Evolutionary conservation across 1,140 invertebrate species (phyloP).

Genomic region (Drosophila ohnishii): DNA sequence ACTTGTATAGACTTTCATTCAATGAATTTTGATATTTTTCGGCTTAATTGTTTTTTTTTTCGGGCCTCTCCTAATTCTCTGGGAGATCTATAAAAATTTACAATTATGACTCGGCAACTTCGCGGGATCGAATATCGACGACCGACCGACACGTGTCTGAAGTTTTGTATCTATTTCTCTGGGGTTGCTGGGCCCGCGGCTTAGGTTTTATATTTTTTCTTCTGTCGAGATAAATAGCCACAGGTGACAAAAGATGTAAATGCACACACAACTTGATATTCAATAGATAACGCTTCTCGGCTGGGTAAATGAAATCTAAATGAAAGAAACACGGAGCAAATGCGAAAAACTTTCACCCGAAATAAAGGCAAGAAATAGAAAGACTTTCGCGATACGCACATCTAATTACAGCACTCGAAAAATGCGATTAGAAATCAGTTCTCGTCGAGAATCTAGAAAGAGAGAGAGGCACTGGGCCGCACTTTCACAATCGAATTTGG

Average conservation of each 20-base stretch:
- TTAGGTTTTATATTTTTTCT: not conserved
- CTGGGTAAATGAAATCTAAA: conserved; percentile 70
- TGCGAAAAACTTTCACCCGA: conserved; percentile 70
- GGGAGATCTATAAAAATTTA: conserved; percentile 63
- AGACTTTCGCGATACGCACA: conserved; percentile 72
- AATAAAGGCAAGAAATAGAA: conserved; percentile 51
- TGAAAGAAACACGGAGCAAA: conserved; percentile 54
- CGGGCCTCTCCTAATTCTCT: conserved; percentile 10
- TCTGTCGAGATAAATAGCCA: conserved; percentile 54
- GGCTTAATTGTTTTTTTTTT: conserved; percentile 33
- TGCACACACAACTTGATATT: conserved; percentile 73
- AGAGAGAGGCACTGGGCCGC: conserved; percentile 2
- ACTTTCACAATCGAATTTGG: conserved; percentile 28
- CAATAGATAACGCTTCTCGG: conserved; percentile 67
- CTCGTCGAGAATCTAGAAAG: conserved; percentile 32
- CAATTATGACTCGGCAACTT: conserved; percentile 75
- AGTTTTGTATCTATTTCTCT: conserved; percentile 28
- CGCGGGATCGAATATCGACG: not conserved
- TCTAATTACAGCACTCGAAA: conserved; percentile 72
- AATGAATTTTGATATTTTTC: conserved; percentile 64
- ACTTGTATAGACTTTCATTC: conserved; percentile 56
- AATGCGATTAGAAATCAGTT: conserved; percentile 74
- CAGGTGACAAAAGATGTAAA: conserved; percentile 77
- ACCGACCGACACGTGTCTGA: conserved; percentile 62
- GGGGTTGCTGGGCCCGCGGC: conserved; percentile 38